phyloP scores from a whole-genome alignment of 2,113 vertebrate species.

The Numenius arquata region DNA sequence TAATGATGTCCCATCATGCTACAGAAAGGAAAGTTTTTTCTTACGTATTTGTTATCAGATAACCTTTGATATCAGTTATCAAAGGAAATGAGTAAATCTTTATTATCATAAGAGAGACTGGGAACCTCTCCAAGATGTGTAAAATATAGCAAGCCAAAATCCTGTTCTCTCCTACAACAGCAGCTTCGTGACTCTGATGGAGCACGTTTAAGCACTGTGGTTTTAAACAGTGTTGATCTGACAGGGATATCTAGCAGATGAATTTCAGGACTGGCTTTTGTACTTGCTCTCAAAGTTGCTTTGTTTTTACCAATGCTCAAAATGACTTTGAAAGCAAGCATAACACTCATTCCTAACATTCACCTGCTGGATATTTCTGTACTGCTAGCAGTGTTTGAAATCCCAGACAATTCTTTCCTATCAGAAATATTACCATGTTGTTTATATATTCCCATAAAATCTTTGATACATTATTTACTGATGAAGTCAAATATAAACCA shows the following conservation, averaged over 20 bases:
- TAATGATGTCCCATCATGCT: neutral
- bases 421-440: neutral
- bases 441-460: neutral
- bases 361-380: neutral
- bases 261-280: neutral
- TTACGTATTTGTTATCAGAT: neutral
- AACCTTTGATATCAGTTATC: neutral
- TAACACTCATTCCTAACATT: neutral
- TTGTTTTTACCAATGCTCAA: neutral
- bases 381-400: neutral
- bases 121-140: neutral
- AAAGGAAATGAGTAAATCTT: neutral
- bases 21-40: neutral
- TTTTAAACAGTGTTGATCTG: neutral
- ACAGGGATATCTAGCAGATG: neutral
- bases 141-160: neutral
- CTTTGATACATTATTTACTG: neutral
- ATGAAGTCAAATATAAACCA: neutral
- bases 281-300: slow-evolving; percentile 15
- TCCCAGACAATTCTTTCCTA: neutral
- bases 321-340: neutral
- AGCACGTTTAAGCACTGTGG: fast-evolving
- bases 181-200: neutral
- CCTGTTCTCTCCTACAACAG: neutral
- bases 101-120: neutral